Evolutionary conservation across 1,140 invertebrate genomes (phyloP), one percentile per base, ranked within the genome.

Genomic region (Eumeta japonica): DNA sequence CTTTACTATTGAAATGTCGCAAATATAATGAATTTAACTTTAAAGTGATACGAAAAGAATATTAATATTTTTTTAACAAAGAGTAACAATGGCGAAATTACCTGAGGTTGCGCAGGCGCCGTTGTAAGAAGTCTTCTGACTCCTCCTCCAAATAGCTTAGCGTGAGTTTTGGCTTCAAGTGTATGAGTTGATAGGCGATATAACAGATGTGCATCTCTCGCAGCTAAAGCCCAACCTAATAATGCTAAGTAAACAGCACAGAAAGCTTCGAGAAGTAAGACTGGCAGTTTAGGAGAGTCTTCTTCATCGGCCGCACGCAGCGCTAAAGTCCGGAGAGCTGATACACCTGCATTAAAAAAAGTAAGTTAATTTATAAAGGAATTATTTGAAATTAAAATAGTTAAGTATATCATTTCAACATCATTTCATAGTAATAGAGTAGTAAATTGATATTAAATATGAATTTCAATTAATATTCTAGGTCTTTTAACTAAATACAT

Each of bases 291-390:
- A 0, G 95, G 95, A 0, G 91, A 87, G 64, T 98, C 95, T 58
- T 98, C 94, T 58, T 98, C 96, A 62, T 95, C 93, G 50, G 97
- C 94, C 54, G 98, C 95, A 10, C 93, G 79, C 0, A 90, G 87
- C 2, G 98, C 71, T 28, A 98, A 74, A 0, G 93, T 90, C 10
- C 93, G 82, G 27, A 99, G 76, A 46, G 92, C 93, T 2, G 93
- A 91, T 0, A 98, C 94, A 16, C 94, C 75, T 77, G 31, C 10
- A 24, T 46, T 35, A 37, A 45, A 10, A 33, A 33, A 27, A 28
- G 11, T 43, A 32, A 2, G n/a, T n/a, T n/a, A 24, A 37, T 16
- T 10, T 16, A 39, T 16, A 14, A n/a, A n/a, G n/a, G n/a, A n/a
- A n/a, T n/a, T 27, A 27, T 27, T 10, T 9, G 12, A 32, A 32